A percentile compares a stretch with the other conserved stretches of the same genome.
phyloP scores from a whole-genome alignment of 2,113 vertebrate species.

The Accipiter virgatus region DNA sequence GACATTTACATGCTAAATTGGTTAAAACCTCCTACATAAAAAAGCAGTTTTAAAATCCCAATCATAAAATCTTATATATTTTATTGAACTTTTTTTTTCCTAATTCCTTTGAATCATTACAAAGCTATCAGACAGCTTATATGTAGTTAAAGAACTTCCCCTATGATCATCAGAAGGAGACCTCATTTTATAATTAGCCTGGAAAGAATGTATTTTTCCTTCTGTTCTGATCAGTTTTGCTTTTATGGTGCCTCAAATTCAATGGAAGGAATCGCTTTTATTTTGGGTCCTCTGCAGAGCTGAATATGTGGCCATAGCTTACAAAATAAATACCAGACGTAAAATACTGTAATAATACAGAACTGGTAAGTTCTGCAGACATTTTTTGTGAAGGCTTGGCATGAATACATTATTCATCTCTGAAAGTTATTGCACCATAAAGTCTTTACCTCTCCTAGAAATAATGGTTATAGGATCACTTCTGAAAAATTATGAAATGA shows the following conservation, averaged over 20 bases:
- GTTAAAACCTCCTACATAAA: background rate
- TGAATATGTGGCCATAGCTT: background rate
- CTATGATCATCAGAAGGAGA: background rate
- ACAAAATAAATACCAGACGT: background rate
- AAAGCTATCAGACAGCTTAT: background rate
- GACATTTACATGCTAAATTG: background rate
- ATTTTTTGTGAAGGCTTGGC: background rate
- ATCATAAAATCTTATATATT: background rate
- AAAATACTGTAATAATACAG: background rate
- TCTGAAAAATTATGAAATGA: constrained; percentile 12
- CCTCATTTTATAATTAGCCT: background rate
- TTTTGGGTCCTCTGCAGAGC: background rate
- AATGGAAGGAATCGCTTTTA: background rate
- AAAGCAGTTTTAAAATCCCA: background rate
- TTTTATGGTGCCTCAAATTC: background rate
- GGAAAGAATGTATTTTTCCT: background rate
- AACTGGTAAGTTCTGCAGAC: background rate
- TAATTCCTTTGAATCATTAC: background rate
- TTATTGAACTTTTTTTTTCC: background rate
- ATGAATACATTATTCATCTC: background rate
- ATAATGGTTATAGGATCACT: background rate
- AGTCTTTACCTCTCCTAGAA: constrained; percentile 2
- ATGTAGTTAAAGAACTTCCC: background rate
- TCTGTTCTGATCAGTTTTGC: background rate
- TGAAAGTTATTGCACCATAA: constrained; percentile 11